Base-by-base conservation (phyloP, 2,797 vertebrate species). In the Cygnus olor region DNA sequence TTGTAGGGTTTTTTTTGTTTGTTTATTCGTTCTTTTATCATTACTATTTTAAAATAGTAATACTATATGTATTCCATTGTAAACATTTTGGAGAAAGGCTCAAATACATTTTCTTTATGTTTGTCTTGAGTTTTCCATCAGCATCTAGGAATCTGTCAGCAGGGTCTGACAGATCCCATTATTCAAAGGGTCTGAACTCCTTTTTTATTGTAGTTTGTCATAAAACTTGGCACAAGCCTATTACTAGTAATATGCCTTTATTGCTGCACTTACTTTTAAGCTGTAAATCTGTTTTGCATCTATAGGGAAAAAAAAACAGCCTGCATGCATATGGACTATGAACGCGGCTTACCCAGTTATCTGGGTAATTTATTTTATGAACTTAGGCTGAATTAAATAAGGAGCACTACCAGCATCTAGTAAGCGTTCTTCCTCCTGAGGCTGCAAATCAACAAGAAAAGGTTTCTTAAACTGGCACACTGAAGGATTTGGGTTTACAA, bases 301-400 rank as follows among this genome's bases (percentile, higher is more conserved):
- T 95, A 89, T 88, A 85, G 85, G 92, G 87, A 92, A 95, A 85
- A 86, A 94, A 96, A 93, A 94, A 89, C 61, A 94, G 64, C 13
- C 36, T 30, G 21, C 5, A 9, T 63, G 36, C 71, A 89, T 74
- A 57, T 54, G 61, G 88, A 86, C 58, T 96, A 91, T 97, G 88
- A 83, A 97, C 71, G 93, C 42, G 81, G 90, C 17, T 36, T 36
- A 36, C 36, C 36, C 80, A 96, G 89, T 97, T 97, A 97, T 83
- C 78, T 91, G 14, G 12, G 69, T 93, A 96, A 96, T 96, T 95
- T 96, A 74, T 96, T 97, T 96, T 96, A 96, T 95, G n/a, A 97
- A 95, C 95, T 97, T 97, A 90, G 69, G 94, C 56, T 72, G 90
- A 96, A 95, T 97, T 96, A 96, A 97, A 97, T 89, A 96, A 94